Base-by-base conservation (phyloP, 2,113 vertebrate genomes). In the Larimichthys polyactis region DNA sequence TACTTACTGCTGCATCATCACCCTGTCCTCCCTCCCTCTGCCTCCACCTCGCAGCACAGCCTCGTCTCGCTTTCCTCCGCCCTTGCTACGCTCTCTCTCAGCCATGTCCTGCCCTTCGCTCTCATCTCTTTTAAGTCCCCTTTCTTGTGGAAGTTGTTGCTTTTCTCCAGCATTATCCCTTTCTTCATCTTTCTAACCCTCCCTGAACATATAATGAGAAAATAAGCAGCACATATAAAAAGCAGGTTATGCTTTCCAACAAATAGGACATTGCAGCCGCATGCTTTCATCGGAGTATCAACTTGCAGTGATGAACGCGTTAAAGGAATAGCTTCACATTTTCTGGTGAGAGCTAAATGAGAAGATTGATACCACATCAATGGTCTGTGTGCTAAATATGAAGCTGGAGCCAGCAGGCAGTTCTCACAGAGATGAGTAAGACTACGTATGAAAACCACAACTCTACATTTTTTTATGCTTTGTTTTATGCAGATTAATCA, bases 1-100 rank as follows among this genome's bases (percentile, higher is more conserved):
- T 78, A 72, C 70, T 43, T 77, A 78, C 65, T 86, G 80, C 92
- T 71, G 85, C 78, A 76, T 88, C 87, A 88, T 82, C 88, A 72
- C 63, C 43, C 43, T 3, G 2, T 64, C 64, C n/a, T 48, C 54
- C 67, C 5, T 2, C 57, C 51, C 15, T 22, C 59, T 60, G n/a
- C 77, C 59, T 79, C 44, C 55, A 12, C 59, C 43, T 74, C 82
- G 48, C 51, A 58, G 16, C 43, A 4, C 55, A 40, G 55, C 64
- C 27, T 62, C 60, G 0, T 75, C 71, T 59, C 55, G 75, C 51
- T 48, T 46, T n/a, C 22, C 75, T 62, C n/a, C 24, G 15, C 75
- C 68, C n/a, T 71, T n/a, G n/a, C 24, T 79, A 3, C 24, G 0
- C 0, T 64, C 69, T 66, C 22, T 73, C 22, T 73, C 15, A 27